Conservation (phyloP, 2,113 vertebrate species). For the Oreochromis aureus region DNA sequence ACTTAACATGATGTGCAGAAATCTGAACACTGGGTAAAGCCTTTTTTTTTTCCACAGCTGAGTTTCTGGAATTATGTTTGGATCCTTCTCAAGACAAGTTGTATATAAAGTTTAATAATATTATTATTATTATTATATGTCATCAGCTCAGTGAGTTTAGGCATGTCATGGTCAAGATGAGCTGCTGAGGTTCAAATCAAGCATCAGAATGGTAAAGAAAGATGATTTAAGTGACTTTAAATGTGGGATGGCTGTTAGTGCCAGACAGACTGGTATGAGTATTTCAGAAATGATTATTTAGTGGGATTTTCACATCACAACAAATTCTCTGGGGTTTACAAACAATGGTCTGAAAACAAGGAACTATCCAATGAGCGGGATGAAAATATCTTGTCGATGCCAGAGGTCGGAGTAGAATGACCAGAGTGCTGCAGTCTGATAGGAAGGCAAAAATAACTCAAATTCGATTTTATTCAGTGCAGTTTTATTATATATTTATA, state of each 20-base stretch:
- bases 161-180: neutral
- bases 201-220: too few relatives aligned
- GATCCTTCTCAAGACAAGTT: neutral
- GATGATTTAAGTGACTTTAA: neutral
- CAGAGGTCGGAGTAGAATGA: neutral
- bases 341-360: neutral
- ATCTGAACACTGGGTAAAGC: neutral
- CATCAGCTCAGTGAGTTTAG: neutral
- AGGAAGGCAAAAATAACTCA: neutral
- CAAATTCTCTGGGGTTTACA: neutral
- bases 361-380: neutral
- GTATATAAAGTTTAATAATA: neutral
- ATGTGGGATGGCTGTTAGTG: neutral
- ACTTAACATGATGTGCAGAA: neutral
- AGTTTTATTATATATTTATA: neutral
- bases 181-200: too few relatives aligned
- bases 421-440: neutral
- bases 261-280: neutral
- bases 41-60: neutral
- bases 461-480: neutral
- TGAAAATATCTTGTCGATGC: neutral
- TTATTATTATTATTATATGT: neutral
- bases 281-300: neutral
- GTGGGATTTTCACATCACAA: neutral
- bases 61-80: neutral